A percentile compares a stretch with the other conserved stretches of the same genome.
Conservation (phyloP, 2,113 vertebrate genomes). For the Tachycineta bicolor region DNA sequence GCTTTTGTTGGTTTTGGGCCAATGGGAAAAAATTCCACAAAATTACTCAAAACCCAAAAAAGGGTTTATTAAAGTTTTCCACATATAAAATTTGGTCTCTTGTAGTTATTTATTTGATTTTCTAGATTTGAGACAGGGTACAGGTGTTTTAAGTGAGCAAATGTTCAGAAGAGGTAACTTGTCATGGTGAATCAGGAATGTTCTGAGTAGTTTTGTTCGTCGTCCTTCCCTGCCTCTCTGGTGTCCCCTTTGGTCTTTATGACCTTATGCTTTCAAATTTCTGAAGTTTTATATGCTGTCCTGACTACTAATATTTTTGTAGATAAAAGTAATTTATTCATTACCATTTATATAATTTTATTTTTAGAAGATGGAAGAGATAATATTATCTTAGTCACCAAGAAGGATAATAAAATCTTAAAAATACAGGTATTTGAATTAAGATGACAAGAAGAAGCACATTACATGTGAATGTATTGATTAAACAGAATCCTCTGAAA, state of each 20-base stretch:
- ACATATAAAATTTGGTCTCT: neutral
- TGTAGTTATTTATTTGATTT: neutral
- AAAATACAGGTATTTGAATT: neutral
- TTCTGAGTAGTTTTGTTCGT: neutral
- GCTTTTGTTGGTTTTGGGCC: neutral
- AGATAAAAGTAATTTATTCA: neutral
- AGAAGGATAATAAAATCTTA: neutral
- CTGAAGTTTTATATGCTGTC: neutral
- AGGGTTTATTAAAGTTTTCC: neutral
- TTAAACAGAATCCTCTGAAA: neutral
- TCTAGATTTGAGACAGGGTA: neutral
- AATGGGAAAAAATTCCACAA: neutral
- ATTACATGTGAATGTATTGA: neutral
- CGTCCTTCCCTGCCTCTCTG: neutral
- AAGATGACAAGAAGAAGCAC: neutral
- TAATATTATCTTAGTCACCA: neutral
- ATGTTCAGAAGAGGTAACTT: neutral
- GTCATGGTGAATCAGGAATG: neutral
- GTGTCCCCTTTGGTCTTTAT: neutral
- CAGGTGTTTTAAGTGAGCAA: neutral
- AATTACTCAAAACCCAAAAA: fast-evolving
- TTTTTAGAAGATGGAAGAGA: neutral
- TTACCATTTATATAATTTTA: neutral
- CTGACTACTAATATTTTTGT: neutral
- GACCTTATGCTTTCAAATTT: neutral